Evolutionary conservation across 2,888 invertebrate species (phyloP).

Genomic region (Gymnosoma rotundatum): DNA sequence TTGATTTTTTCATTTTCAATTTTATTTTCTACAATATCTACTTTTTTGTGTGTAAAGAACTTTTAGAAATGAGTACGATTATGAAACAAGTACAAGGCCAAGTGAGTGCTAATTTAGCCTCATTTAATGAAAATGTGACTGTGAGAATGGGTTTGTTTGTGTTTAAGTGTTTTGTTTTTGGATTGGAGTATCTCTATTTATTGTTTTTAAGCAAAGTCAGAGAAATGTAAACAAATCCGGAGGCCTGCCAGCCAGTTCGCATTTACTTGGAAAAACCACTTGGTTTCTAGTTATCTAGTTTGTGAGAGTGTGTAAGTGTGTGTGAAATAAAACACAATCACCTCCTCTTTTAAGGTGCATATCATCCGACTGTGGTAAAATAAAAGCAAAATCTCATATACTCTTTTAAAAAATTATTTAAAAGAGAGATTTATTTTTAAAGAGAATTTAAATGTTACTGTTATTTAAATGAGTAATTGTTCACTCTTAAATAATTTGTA

Average conservation of each 20-base stretch:
- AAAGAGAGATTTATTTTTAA: not conserved
- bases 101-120: constrained; percentile 69
- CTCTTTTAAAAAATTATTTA: not conserved
- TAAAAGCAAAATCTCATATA: constrained; percentile 20
- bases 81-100: constrained; percentile 70
- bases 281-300: constrained; percentile 15
- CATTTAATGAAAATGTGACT: constrained; percentile 32
- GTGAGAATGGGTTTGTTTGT: not conserved
- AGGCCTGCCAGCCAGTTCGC: constrained; percentile 51
- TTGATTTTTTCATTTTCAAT: not conserved
- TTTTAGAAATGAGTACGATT: constrained; percentile 53
- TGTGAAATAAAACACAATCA: constrained; percentile 18
- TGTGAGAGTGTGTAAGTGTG: not conserved
- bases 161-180: not conserved
- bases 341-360: constrained; percentile 52
- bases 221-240: constrained; percentile 64
- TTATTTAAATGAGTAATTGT: no score
- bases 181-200: constrained; percentile 8
- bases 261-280: constrained; percentile 58
- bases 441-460: no score
- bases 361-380: constrained; percentile 12
- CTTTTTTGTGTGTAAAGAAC: constrained; percentile 35
- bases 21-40: not conserved
- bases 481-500: no score
- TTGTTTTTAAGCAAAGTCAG: constrained; percentile 43